Conservation (phyloP, 2,888 invertebrate species). For the Perdita meconis region DNA sequence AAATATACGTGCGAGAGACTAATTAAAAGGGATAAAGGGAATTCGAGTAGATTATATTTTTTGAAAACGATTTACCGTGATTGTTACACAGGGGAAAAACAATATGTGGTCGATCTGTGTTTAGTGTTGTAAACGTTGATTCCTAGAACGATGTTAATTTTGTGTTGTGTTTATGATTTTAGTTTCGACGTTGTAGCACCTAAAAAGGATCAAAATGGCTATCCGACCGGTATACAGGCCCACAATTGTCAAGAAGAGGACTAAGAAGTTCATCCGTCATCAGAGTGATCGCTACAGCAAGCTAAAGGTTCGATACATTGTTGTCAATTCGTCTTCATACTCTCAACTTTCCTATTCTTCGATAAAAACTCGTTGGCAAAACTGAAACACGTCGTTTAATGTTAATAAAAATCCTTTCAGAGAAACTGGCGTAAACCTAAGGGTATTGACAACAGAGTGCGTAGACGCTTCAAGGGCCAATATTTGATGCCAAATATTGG, state of each 20-base stretch:
- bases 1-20: conserved; percentile 12
- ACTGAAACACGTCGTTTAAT: not conserved
- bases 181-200: conserved; percentile 19
- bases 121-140: not conserved
- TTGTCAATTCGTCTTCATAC: not conserved
- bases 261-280: conserved; percentile 99
- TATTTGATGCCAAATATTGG: conserved; percentile 99
- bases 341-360: not conserved
- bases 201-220: conserved; percentile 88
- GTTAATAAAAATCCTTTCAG: conserved; percentile 83
- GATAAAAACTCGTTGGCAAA: not conserved
- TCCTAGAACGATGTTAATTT: conserved; percentile 1
- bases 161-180: conserved; percentile 15
- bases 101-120: conserved; percentile 5
- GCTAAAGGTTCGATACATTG: conserved; percentile 87
- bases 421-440: conserved; percentile 99
- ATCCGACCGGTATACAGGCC: conserved; percentile 95
- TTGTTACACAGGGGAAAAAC: conserved; percentile 10
- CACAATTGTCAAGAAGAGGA: conserved; percentile 97
- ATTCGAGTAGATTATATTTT: conserved; percentile 51
- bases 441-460: conserved; percentile 99
- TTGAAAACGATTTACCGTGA: not conserved
- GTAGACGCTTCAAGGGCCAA: conserved; percentile 99
- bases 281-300: conserved; percentile 99
- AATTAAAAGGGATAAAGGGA: conserved; percentile 35